A percentile compares a stretch with the other conserved stretches of the same genome.
These are phyloP conservation scores for Maconellicoccus hirsutus DNA, from an alignment of 1,140 invertebrate species.

Conservation along the genomic window DNA sequence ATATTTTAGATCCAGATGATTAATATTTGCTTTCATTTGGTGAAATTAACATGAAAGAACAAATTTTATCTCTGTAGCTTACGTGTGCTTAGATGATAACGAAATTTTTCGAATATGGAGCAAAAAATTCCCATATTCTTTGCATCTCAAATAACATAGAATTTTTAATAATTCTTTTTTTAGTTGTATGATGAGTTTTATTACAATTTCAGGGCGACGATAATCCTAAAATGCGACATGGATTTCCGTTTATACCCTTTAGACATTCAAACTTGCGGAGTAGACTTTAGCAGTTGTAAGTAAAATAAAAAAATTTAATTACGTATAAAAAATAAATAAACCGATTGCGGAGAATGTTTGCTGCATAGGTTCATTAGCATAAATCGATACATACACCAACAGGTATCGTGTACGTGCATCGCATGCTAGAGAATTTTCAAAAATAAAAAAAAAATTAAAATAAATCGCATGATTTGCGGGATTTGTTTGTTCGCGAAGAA, in stretches of 20 bases:
- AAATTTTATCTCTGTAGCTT: too few species aligned
- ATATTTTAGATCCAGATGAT: too few species aligned
- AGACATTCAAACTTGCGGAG: slow-evolving; percentile 46
- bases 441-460: not conserved
- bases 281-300: slow-evolving; percentile 50
- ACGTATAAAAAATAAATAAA: not conserved
- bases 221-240: slow-evolving; percentile 49
- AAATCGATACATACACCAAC: slow-evolving; percentile 6
- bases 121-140: too few species aligned
- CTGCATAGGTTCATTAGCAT: not conserved
- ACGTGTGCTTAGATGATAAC: too few species aligned
- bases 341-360: not conserved
- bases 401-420: slow-evolving; percentile 6
- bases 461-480: slow-evolving; percentile 9
- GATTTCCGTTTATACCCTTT: slow-evolving; percentile 47
- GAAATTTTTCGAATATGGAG: too few species aligned
- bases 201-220: slow-evolving; percentile 43
- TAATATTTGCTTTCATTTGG: too few species aligned
- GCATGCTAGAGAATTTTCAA: slow-evolving; percentile 1
- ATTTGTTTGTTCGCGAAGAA: slow-evolving; percentile 16
- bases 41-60: too few species aligned
- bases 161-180: too few species aligned
- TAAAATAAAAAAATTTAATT: slow-evolving; percentile 27
- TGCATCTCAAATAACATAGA: too few species aligned
- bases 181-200: slow-evolving; percentile 12